Evolutionary conservation across 2,888 invertebrate genomes (phyloP), one percentile per base, ranked within the genome.

Genomic region (Eueremaeus valkanovi): DNA sequence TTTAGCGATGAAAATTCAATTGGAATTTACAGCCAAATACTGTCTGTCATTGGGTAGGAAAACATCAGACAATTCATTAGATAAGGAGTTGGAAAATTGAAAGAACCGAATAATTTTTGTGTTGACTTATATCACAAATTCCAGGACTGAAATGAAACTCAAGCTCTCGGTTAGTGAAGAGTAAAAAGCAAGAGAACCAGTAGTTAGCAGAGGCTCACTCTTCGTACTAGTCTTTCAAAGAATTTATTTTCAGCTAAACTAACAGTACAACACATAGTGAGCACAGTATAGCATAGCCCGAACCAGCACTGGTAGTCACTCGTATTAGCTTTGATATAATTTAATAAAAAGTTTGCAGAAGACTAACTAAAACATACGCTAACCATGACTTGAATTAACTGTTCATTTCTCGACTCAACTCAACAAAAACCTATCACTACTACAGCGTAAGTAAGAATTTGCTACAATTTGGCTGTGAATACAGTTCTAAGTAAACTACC

Each of bases 331-430:
- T 61, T 61, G 61, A 31, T 61, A 33, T 61, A 61, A 61, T 61
- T 61, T 61, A 61, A 61, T 61, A 61, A 61, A 61, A 61, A 61
- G 61, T 61, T 61, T 61, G 61, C 55, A 55, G 18, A 27, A 61
- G 29, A 61, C 61, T 61, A 11, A 61, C 31, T 61, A 27, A 61
- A 31, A 3, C n/a, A 11, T 13, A 5, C 24, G 8, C 21, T 13
- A 61, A 61, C 61, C 61, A 61, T 61, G 61, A 61, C 61, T 61
- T 61, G 61, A 61, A 61, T 61, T 61, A 61, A 61, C 61, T 21
- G 9, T 16, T 21, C 27, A 8, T 55, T 55, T 24, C 21, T 42
- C 13, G 42, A 42, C 3, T 55, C 21, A 24, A 8, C n/a, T 55
- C 27, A 45, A 45, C 45, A 3, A 45, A 45, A 45, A 45, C 6